Evolutionary conservation across 2,888 invertebrate species (phyloP), one percentile per base, ranked within the genome.

Genomic region (Isoperla grammatica): DNA sequence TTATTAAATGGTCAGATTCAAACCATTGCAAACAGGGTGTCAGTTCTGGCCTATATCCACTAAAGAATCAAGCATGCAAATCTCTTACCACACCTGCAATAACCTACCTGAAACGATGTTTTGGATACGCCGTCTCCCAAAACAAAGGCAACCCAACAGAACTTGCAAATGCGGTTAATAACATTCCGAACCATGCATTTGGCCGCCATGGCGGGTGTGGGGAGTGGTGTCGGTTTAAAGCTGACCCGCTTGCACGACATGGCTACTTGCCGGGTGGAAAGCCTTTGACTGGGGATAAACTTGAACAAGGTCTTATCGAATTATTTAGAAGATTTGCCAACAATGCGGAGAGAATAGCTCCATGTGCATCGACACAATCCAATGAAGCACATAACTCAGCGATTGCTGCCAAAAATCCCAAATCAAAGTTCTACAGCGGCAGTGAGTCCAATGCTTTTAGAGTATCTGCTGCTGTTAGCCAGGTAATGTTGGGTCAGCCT

Each of bases 1-100:
- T n/a, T n/a, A n/a, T n/a, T n/a, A n/a, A n/a, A 59, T 56, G 56
- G 56, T 42, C 56, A 12, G 56, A 56, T 42, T 11, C 43, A 1
- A 56, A 46, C 20, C 56, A 56, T 6, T 15, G 17, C 29, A 35
- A 35, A 22, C 22, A 53, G 13, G 4, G 5, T 17, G 9, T 45
- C 5, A 17, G 17, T 2, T 15, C 6, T 45, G 19, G 4, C n/a
- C 22, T 48, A 11, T 48, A 20, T 48, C 19, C 19, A 19, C 45
- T 45, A 15, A 45, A 45, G n/a, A n/a, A n/a, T n/a, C n/a, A n/a
- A n/a, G n/a, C n/a, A 11, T 11, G 15, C 19, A 8, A 11, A 45
- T 5, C 3, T 5, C 45, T 45, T 5, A 11, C 15, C 5, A 15
- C 45, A 5, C 15, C 15, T 2, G 45, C 15, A 17, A 45, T 45